Evolutionary conservation across 2,888 invertebrate genomes (phyloP), one percentile per base, ranked within the genome.

Genomic region (Spicauda simplicius): DNA sequence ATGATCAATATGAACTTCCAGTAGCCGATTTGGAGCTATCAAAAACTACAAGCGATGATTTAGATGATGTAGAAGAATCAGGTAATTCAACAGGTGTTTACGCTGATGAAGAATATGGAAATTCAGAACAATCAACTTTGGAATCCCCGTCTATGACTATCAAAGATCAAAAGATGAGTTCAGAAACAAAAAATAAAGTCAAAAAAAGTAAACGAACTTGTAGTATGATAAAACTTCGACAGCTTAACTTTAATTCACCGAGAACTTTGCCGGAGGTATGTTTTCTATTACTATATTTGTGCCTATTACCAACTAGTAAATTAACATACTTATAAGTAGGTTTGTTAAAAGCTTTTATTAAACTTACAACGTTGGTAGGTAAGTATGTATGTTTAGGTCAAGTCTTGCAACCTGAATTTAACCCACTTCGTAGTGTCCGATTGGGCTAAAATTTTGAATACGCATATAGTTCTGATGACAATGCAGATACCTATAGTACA

Each of bases 181-280:
- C 54, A 52, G 19, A 41, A 54, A 30, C 0, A 30, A 53, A 11
- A 33, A 50, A 18, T 59, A 10, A 71, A 71, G 7, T 66, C 60
- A 54, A 45, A 65, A 50, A 73, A 72, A 60, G 16, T 50, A 72
- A 70, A 59, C 68, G 71, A 16, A 63, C 70, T 61, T 92, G 92
- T 71, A 89, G 76, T 76, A 71, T 92, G 70, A 67, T 87, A 14
- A 86, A 83, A 75, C 63, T 88, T 5, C 80, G 87, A 65, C 77
- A 78, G 50, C 72, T 90, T 50, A 83, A 77, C 75, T 91, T 91
- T 76, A 85, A 83, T 69, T 79, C 86, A 0, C 86, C 90, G 6
- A 81, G 81, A 48, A 90, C 89, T 50, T 78, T 92, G 66, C 80
- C 85, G 61, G 92, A 92, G 86, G 91, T 91, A 79, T 64, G 50